These are phyloP conservation scores for Eupsilia transversa DNA, from an alignment of 2,888 invertebrate genomes.

Conservation along the genomic window DNA sequence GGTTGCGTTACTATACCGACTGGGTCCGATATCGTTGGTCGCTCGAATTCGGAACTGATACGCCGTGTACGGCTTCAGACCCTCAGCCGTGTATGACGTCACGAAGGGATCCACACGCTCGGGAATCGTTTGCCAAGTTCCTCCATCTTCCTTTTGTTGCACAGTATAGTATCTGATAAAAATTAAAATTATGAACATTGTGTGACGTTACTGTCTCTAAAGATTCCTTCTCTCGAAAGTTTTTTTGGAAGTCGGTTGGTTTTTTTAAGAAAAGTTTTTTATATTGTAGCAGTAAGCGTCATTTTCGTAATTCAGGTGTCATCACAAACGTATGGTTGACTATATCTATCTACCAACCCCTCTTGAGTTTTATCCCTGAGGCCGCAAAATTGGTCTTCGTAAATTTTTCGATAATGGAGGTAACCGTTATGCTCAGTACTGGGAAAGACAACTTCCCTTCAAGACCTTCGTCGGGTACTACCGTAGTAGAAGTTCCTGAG, in stretches of 20 bases:
- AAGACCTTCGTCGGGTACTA: background rate
- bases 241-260: too few species aligned
- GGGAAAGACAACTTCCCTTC: background rate
- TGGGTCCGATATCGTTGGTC: slow-evolving; percentile 98
- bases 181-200: background rate
- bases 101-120: slow-evolving; percentile 96
- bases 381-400: background rate
- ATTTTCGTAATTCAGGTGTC: background rate
- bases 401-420: background rate
- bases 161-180: slow-evolving; percentile 95
- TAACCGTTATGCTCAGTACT: background rate
- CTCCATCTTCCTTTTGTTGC: slow-evolving; percentile 96
- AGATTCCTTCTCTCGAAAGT: background rate
- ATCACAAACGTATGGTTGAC: background rate
- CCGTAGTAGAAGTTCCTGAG: background rate
- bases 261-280: too few species aligned
- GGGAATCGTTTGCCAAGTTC: slow-evolving; percentile 96
- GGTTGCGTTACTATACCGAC: slow-evolving; percentile 97
- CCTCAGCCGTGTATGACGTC: slow-evolving; percentile 96
- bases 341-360: too few species aligned
- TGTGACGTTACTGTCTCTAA: background rate
- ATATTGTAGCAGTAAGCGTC: too few species aligned
- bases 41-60: slow-evolving; percentile 98
- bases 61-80: slow-evolving; percentile 95
- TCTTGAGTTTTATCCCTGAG: background rate